phyloP scores from a whole-genome alignment of 1,140 invertebrate genomes.

The Meloidogyne exigua region DNA sequence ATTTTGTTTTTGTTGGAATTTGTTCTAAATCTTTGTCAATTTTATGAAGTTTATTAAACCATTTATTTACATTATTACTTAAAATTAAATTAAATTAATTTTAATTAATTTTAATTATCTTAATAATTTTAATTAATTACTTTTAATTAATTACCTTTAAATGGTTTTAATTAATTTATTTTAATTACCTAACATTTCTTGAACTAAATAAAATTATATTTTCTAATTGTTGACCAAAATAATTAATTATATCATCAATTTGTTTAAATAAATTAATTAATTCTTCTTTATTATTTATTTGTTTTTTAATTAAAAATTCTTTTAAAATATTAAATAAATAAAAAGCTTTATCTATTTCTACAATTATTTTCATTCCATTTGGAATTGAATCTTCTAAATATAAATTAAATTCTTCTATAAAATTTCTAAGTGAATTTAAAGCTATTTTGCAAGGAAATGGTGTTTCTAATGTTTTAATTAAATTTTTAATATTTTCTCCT shows the following conservation, averaged over 20 bases:
- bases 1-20: slow-evolving; percentile 5
- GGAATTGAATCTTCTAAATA: slow-evolving; percentile 1
- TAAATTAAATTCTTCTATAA: slow-evolving; percentile 3
- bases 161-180: too few species aligned
- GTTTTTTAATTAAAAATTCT: background rate
- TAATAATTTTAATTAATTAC: too few species aligned
- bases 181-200: background rate
- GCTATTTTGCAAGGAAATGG: background rate
- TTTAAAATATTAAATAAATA: background rate
- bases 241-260: background rate
- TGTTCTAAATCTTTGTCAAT: background rate
- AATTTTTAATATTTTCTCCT: background rate
- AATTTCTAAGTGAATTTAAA: background rate
- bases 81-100: background rate
- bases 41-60: background rate
- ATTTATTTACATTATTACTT: background rate
- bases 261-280: background rate
- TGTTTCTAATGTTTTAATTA: background rate
- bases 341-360: background rate
- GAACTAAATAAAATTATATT: background rate
- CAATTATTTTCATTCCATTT: background rate
- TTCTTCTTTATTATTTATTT: background rate
- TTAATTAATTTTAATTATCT: too few species aligned
- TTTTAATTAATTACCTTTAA: too few species aligned
- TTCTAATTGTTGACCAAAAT: background rate